These are phyloP conservation scores for Cyphomyrus plagiostoma DNA, from an alignment of 2,113 vertebrate genomes.

Conservation along the genomic window DNA sequence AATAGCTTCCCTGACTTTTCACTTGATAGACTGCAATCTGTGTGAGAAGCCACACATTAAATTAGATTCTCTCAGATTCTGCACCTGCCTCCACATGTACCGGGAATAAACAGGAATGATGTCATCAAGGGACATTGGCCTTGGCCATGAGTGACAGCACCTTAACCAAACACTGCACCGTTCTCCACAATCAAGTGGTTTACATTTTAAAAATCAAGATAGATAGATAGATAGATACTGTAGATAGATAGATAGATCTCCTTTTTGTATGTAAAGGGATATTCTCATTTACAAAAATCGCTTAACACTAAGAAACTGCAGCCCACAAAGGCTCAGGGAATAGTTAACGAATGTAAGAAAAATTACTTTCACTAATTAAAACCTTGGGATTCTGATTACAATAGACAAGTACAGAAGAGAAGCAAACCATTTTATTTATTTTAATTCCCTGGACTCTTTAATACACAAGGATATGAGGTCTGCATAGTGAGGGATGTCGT, in stretches of 20 bases:
- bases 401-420: background rate
- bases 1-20: background rate
- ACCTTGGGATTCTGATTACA: background rate
- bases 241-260: background rate
- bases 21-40: background rate
- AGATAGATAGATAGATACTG: background rate
- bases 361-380: background rate
- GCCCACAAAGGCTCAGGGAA: background rate
- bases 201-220: background rate
- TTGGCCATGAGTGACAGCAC: background rate
- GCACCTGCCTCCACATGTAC: background rate
- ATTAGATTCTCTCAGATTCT: background rate
- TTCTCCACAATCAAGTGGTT: background rate
- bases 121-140: background rate
- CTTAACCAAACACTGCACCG: background rate
- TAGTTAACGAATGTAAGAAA: background rate
- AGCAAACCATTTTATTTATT: background rate
- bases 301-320: background rate
- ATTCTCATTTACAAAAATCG: background rate
- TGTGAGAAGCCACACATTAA: background rate
- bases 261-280: background rate
- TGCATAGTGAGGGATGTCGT: background rate
- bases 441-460: background rate
- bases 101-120: background rate
- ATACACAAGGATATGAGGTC: background rate